Evolutionary conservation across 1,140 invertebrate species (phyloP).

Genomic region (Aricia agestis): DNA sequence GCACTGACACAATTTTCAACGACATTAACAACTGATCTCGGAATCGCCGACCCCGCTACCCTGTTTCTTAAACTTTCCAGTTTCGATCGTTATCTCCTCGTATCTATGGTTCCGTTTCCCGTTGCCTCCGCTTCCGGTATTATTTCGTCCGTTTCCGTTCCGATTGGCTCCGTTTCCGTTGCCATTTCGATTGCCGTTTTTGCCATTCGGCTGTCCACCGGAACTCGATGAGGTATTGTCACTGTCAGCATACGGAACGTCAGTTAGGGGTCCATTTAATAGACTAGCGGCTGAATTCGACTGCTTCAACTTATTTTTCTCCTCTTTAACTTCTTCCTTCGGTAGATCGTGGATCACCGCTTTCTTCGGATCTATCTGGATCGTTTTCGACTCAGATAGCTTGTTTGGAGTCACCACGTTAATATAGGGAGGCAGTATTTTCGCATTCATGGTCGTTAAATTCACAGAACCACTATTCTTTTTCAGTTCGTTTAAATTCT

Average conservation of each 20-base stretch:
- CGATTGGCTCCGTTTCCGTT: constrained; percentile 39
- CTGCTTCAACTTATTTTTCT: constrained; percentile 49
- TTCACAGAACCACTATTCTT: constrained; percentile 73
- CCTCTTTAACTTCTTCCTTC: constrained; percentile 44
- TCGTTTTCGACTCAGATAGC: constrained; percentile 64
- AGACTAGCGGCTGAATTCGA: constrained; percentile 67
- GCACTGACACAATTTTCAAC: constrained; percentile 18
- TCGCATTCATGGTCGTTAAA: constrained; percentile 69
- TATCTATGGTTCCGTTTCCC: constrained; percentile 46
- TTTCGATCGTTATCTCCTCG: constrained; percentile 37
- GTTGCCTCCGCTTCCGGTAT: constrained; percentile 42
- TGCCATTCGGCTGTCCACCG: not conserved
- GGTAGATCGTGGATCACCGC: constrained; percentile 67
- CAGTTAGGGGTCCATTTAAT: constrained; percentile 70
- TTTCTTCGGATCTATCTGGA: constrained; percentile 72
- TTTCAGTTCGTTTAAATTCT: constrained; percentile 69
- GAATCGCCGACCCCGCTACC: constrained; percentile 58
- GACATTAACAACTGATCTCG: constrained; percentile 58
- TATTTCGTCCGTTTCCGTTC: constrained; percentile 23
- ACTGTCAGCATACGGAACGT: constrained; percentile 72
- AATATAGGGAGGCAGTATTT: constrained; percentile 63
- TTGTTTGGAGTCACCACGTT: constrained; percentile 73
- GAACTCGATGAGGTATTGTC: constrained; percentile 63
- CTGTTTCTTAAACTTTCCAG: constrained; percentile 58
- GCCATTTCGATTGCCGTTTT: constrained; percentile 34